Evolutionary conservation across 1,140 invertebrate species (phyloP).

Genomic region (Oedothorax gibbosus): DNA sequence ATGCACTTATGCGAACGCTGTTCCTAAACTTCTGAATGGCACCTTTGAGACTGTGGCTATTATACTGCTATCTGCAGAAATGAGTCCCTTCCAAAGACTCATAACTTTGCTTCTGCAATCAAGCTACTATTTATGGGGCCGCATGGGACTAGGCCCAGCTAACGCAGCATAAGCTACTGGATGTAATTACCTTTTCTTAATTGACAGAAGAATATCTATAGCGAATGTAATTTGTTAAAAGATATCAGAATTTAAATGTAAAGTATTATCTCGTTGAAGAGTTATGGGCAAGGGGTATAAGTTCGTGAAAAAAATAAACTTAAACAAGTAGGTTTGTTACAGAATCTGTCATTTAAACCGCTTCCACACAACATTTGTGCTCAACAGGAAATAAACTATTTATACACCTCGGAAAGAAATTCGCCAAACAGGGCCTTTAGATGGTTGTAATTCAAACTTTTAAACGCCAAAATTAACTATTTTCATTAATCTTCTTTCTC

Average conservation of each 20-base stretch:
- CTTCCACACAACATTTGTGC: no score
- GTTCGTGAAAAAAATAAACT: no score
- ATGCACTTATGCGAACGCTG: constrained; percentile 12
- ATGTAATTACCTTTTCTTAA: constrained; percentile 37
- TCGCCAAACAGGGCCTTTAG: no score
- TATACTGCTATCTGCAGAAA: not conserved
- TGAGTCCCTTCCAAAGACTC: constrained; percentile 27
- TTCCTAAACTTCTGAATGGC: constrained; percentile 34
- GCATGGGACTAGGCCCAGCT: constrained; percentile 23
- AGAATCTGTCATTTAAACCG: no score
- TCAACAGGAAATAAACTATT: no score
- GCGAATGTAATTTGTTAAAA: constrained; percentile 23
- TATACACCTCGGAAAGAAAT: no score
- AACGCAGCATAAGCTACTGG: constrained; percentile 22
- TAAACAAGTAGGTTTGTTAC: no score
- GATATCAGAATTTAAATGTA: constrained; percentile 21
- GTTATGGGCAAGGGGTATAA: no score
- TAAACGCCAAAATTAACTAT: no score
- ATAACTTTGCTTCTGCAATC: constrained; percentile 38
- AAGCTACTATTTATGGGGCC: constrained; percentile 35
- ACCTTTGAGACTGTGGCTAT: constrained; percentile 29
- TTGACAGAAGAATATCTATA: constrained; percentile 19
- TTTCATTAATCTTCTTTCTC: no score
- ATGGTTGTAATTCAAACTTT: no score
- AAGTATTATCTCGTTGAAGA: not conserved